Conservation (phyloP, 1,140 invertebrate species). For the Trachymyrmex septentrionalis region DNA sequence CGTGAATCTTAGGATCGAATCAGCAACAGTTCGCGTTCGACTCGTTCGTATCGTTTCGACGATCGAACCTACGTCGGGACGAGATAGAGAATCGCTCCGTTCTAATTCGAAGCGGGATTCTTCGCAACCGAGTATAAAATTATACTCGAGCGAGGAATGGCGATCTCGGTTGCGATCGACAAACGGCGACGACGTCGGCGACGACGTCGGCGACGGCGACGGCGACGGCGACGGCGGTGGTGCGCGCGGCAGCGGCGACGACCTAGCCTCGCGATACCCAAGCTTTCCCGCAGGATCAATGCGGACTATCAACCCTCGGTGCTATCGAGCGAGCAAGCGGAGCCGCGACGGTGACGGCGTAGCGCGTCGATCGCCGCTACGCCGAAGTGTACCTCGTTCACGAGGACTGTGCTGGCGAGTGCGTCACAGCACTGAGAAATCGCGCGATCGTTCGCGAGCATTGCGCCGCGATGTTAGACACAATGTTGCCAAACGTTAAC, state of each 20-base stretch:
- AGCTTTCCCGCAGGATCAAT: constrained; percentile 71
- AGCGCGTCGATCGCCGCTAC: constrained; percentile 58
- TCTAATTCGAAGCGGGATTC: not conserved
- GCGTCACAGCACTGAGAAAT: constrained; percentile 34
- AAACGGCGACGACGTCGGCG: constrained; percentile 2
- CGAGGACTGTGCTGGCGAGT: constrained; percentile 48
- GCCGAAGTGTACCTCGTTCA: constrained; percentile 49
- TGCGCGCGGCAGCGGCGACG: not conserved
- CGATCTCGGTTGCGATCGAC: constrained; percentile 54
- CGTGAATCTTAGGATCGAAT: not conserved
- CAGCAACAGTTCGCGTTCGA: not conserved
- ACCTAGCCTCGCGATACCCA: constrained; percentile 54
- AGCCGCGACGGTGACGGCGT: constrained; percentile 64
- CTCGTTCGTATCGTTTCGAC: not conserved
- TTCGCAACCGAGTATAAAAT: constrained; percentile 34
- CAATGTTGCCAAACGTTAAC: constrained; percentile 38
- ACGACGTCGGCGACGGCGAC: not conserved
- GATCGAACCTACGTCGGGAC: not conserved
- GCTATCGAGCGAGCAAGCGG: constrained; percentile 73
- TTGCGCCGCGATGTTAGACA: constrained; percentile 22
- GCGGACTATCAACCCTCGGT: constrained; percentile 61
- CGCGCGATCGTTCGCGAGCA: not conserved
- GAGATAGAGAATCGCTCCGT: not conserved
- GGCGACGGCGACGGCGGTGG: constrained; percentile 17
- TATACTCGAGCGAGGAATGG: constrained; percentile 16